Conservation (phyloP, 2,113 vertebrate species). For the Octodon degus region DNA sequence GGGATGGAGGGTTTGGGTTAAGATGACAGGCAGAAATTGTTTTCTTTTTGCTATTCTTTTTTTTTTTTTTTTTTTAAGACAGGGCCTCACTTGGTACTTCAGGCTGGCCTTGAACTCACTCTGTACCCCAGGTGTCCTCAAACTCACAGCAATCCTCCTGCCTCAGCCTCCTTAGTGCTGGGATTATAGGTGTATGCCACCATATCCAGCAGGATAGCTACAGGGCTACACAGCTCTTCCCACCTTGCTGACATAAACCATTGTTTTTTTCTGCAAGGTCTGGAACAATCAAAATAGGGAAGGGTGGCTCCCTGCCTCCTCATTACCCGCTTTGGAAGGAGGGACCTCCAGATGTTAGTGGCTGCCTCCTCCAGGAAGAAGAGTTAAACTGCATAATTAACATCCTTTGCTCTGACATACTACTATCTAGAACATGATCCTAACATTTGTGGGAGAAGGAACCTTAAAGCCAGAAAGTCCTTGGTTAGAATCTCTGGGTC, state of each 20-base stretch:
- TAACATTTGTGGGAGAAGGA: conserved; percentile 3
- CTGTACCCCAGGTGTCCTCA: background rate
- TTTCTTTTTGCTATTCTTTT: background rate
- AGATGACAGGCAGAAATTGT: background rate
- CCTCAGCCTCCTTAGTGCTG: background rate
- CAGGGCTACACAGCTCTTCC: background rate
- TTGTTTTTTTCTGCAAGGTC: conserved; percentile 17
- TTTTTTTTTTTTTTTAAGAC: background rate
- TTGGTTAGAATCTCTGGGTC: conserved; percentile 47
- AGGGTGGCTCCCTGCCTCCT: background rate
- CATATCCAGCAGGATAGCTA: background rate
- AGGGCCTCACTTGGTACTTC: background rate
- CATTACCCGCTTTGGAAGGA: background rate
- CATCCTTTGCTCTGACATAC: background rate
- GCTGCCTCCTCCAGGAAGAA: background rate
- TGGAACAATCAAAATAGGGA: background rate
- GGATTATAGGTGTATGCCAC: background rate
- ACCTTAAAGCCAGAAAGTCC: conserved; percentile 23
- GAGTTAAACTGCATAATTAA: background rate
- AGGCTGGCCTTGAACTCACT: background rate
- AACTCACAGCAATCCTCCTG: background rate
- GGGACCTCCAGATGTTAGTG: background rate
- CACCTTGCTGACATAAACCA: background rate
- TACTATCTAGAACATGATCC: background rate
- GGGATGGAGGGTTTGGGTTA: background rate